phyloP scores from a whole-genome alignment of 2,113 vertebrate genomes.

The Peromyscus californicus region DNA sequence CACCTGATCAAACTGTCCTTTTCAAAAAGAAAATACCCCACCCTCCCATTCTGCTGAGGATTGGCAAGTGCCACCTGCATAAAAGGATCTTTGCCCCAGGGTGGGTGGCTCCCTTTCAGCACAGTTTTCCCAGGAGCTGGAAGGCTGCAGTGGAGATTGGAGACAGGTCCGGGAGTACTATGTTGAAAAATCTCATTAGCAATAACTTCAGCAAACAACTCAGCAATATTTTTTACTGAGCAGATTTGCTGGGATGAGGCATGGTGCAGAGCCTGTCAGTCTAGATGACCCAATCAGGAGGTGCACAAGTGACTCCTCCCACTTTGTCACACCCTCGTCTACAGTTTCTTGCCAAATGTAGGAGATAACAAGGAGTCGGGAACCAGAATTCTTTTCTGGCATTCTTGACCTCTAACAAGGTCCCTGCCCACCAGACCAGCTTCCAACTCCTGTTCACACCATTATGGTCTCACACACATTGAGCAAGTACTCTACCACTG shows the following conservation, averaged over 20 bases:
- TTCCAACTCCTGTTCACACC: not conserved
- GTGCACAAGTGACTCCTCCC: not conserved
- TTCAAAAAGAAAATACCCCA: not conserved
- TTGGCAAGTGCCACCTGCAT: not conserved
- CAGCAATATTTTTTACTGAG: too few relatives aligned
- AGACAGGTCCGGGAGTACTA: too few relatives aligned
- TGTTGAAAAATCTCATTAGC: too few relatives aligned
- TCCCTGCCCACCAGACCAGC: too few relatives aligned
- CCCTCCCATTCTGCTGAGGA: not conserved
- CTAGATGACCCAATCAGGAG: too few relatives aligned
- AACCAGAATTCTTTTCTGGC: not conserved
- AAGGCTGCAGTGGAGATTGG: not conserved
- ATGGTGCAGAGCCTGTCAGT: not conserved
- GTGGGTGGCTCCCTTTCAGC: too few relatives aligned
- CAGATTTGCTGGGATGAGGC: too few relatives aligned
- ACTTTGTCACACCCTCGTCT: not conserved
- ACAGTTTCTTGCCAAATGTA: not conserved
- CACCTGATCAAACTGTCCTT: not conserved
- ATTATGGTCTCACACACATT: not conserved
- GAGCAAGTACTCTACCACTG: not conserved
- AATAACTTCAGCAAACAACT: too few relatives aligned
- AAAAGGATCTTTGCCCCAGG: fast-evolving
- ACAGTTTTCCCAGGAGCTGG: not conserved
- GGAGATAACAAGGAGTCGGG: not conserved
- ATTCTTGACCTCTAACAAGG: not conserved